phyloP scores from a whole-genome alignment of 2,113 vertebrate species.

The Argyrosomus japonicus region DNA sequence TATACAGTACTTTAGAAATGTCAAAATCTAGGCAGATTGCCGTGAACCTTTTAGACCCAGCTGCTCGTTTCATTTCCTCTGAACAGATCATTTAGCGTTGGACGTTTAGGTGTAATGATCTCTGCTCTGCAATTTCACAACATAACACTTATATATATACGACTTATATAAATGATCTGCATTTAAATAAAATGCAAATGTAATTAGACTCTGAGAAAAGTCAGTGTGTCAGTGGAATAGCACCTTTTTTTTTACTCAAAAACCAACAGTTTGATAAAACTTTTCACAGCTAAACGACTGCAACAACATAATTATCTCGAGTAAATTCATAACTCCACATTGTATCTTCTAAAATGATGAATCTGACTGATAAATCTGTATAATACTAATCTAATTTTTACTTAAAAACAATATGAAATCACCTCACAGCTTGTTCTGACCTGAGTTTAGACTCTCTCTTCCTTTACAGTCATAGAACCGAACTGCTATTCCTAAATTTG shows the following conservation, averaged over 20 bases:
- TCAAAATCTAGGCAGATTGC: background rate
- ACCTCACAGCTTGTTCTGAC: background rate
- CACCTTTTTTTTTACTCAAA: background rate
- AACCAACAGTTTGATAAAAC: background rate
- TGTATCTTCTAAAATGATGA: background rate
- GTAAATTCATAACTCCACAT: background rate
- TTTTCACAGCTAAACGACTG: background rate
- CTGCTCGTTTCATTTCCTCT: background rate
- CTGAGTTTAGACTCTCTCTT: background rate
- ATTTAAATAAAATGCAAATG: background rate
- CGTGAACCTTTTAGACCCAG: no score
- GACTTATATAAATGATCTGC: no score
- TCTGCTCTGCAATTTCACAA: background rate
- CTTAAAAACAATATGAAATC: slow-evolving; percentile 1
- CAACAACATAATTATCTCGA: background rate
- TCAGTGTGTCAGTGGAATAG: background rate
- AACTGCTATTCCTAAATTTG: background rate
- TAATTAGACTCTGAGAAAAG: background rate
- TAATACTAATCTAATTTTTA: background rate
- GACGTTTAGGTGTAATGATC: background rate
- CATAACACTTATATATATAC: background rate
- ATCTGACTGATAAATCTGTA: background rate
- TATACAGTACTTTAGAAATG: no score
- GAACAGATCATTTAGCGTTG: background rate
- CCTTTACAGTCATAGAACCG: background rate